Base-by-base conservation (phyloP, 2,888 invertebrate species). In the Pterostichus madidus region DNA sequence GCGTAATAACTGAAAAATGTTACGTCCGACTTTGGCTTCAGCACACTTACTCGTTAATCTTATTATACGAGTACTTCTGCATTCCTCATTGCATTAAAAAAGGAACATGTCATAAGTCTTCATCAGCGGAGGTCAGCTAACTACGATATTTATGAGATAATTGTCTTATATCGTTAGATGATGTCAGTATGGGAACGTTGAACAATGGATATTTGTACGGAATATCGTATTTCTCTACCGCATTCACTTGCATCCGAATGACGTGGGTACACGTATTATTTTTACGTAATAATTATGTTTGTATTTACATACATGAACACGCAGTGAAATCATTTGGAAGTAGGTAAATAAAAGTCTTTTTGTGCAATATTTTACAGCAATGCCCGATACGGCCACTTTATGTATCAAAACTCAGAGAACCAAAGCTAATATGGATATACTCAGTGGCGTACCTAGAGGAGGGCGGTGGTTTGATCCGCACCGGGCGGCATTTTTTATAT, bases 101-200 rank as follows among this genome's bases (percentile, higher is more conserved):
- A n/a, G 0, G 52, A 13, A 52, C n/a, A 3, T 52, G 52, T 13
- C 52, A 52, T 64, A 32, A 32, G 11, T 64, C 64, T 31, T 64
- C 64, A 64, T 24, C 64, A 64, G n/a, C 46, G 4, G 24, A 24
- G 24, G 1, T 17, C 6, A 64, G 32, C 35, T 64, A 64, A 31
- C 15, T 17, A 46, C 49, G 15, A 49, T 49, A 73, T 73, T 73
- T 46, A 44, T 73, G 13, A 73, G 73, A 46, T 73, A 73, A 73
- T 73, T 73, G 73, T 49, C 17, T 73, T 46, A 73, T 46, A 73
- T 49, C n/a, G 49, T 46, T 39, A 15, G 15, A 53, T 53, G 53
- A 53, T 13, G 53, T 53, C 49, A 24, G 44, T 15, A 17, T 73
- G 73, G n/a, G 46, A 73, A 24, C 44, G 3, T 61, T 61, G 11